A percentile compares a stretch with the other conserved stretches of the same genome.
phyloP scores from a whole-genome alignment of 2,888 invertebrate genomes.

The Apantesis nais region DNA sequence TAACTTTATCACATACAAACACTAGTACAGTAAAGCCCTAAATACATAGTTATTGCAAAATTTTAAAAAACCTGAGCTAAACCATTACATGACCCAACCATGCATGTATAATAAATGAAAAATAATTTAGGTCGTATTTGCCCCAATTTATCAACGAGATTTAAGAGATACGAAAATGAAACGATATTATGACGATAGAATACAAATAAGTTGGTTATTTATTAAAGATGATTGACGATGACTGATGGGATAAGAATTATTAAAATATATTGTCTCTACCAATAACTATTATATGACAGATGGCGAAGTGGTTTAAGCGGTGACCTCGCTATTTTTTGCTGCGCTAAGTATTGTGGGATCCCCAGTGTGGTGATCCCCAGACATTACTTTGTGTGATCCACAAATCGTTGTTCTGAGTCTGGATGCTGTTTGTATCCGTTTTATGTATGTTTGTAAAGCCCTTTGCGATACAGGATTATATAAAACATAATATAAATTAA shows the following conservation, averaged over 20 bases:
- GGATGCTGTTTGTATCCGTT: too few relatives aligned
- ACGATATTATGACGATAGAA: neutral
- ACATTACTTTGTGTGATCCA: too few relatives aligned
- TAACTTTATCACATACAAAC: neutral
- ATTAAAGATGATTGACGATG: neutral
- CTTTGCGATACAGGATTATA: too few relatives aligned
- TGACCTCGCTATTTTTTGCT: too few relatives aligned
- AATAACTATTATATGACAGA: too few relatives aligned
- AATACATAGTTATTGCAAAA: neutral
- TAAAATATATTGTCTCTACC: too few relatives aligned
- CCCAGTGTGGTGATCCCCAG: too few relatives aligned
- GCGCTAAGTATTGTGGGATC: too few relatives aligned
- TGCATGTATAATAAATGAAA: neutral
- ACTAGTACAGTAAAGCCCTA: neutral
- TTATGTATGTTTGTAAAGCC: too few relatives aligned
- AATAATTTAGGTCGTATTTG: neutral
- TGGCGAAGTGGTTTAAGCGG: too few relatives aligned
- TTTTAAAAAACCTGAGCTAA: constrained; percentile 3
- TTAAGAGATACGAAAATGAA: neutral
- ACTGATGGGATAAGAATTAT: neutral
- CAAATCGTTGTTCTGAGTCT: too few relatives aligned
- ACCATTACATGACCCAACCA: neutral
- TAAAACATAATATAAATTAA: too few relatives aligned
- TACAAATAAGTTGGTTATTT: neutral
- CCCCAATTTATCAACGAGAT: neutral